Evolutionary conservation across 1,140 invertebrate genomes (phyloP).

Genomic region (Glossosoma conforme): DNA sequence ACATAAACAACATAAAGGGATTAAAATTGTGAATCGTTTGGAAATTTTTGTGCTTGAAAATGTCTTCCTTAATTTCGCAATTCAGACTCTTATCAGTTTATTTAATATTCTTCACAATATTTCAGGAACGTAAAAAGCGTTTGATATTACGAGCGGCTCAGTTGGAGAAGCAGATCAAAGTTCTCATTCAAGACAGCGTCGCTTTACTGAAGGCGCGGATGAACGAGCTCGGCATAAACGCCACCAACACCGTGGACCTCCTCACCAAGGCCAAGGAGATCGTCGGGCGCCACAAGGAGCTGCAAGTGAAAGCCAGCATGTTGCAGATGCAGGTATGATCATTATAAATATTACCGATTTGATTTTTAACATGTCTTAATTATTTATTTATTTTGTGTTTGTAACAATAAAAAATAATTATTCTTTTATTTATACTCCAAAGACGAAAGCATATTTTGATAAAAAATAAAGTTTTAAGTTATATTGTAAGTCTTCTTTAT

Average conservation of each 20-base stretch:
- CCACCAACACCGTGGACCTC: constrained; percentile 76
- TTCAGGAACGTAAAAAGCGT: constrained; percentile 72
- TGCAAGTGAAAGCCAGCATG: constrained; percentile 79
- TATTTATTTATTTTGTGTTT: no score
- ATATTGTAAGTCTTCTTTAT: no score
- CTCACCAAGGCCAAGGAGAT: constrained; percentile 89
- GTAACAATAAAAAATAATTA: no score
- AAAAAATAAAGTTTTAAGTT: constrained; percentile 28
- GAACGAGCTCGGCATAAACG: constrained; percentile 84
- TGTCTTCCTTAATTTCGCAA: not conserved
- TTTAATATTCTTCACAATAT: constrained; percentile 30
- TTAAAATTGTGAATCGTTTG: not conserved
- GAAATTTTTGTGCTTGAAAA: not conserved
- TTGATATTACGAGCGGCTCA: constrained; percentile 74
- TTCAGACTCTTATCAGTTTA: constrained; percentile 4
- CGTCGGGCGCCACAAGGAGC: constrained; percentile 82
- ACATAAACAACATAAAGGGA: not conserved
- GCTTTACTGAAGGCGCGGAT: constrained; percentile 82
- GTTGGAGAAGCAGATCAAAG: constrained; percentile 86
- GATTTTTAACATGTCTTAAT: no score
- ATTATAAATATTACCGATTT: no score
- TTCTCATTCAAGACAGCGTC: constrained; percentile 88
- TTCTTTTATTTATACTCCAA: no score
- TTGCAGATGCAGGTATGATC: constrained; percentile 75
- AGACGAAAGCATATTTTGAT: no score